Base-by-base conservation (phyloP, 2,113 vertebrate genomes). In the Elgaria multicarinata region DNA sequence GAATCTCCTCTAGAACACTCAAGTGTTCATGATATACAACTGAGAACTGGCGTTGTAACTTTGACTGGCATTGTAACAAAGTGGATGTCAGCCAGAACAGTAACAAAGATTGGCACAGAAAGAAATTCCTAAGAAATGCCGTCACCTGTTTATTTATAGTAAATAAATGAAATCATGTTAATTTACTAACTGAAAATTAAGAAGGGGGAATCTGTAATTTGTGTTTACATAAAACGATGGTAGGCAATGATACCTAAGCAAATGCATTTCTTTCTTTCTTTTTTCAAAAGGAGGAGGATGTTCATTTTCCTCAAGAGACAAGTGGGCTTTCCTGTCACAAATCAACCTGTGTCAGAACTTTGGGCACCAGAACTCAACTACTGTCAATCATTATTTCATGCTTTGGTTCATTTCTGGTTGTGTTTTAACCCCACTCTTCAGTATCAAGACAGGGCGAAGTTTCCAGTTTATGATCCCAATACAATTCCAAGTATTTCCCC, bases 91-190 rank as follows among this genome's bases (percentile, higher is more conserved):
- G 81, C 92, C 92, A 93, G 91, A 93, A 83, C 86, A 90, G 89
- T 86, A 94, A 94, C 93, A 94, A 95, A 94, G 91, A 89, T 18
- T 1, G 0, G 87, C 88, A 94, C 90, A 93, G 94, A 96, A 89
- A 85, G 86, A 85, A 90, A 91, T 90, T 78, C 87, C 85, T 82
- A 95, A 94, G 90, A 94, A 95, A 92, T 74, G 55, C 75, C 90
- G 94, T 94, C 95, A 94, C 90, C 91, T 96, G 92, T 93, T 93
- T 94, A 92, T 94, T 95, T 96, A 94, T 92, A 93, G 94, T 91
- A 96, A 96, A 96, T 95, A 93, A 93, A 89, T 95, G 90, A 95
- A 95, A 91, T 95, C 90, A 94, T 94, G 88, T 88, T 83, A 76
- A 83, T 84, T 94, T 83, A 85, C 78, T 91, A 92, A 90, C 93